Percentiles rank a stretch among this genome's conserved stretches.
Evolutionary conservation across 2,113 vertebrate genomes (phyloP).

Genomic region (Hirundichthys speculiger): DNA sequence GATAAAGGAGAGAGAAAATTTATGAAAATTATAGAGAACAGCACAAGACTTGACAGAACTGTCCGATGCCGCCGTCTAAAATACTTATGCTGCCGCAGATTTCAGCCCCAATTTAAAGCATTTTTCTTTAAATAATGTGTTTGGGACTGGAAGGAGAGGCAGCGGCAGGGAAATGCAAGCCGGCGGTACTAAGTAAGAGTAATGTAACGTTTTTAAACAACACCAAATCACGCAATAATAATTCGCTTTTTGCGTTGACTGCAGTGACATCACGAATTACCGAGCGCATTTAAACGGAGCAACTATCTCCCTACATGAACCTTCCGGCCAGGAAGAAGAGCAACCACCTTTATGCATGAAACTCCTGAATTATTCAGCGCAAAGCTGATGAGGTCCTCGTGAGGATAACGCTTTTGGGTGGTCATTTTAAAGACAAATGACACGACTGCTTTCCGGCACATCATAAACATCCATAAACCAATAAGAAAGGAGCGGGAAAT

Average conservation of each 20-base stretch:
- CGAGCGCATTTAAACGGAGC: slow-evolving; percentile 54
- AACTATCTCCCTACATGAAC: slow-evolving; percentile 60
- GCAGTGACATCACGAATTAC: slow-evolving; percentile 56
- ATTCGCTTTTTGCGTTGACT: slow-evolving; percentile 39
- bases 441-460: slow-evolving; percentile 36
- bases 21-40: slow-evolving; percentile 34
- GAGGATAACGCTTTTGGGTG: slow-evolving; percentile 57
- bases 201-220: slow-evolving; percentile 21
- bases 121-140: slow-evolving; percentile 57
- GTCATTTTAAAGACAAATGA: slow-evolving; percentile 58
- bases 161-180: slow-evolving; percentile 18
- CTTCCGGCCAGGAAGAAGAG: slow-evolving; percentile 65
- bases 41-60: slow-evolving; percentile 43
- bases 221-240: slow-evolving; percentile 14
- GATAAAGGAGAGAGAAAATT: slow-evolving; percentile 9
- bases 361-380: slow-evolving; percentile 70
- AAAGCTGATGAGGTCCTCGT: slow-evolving; percentile 44
- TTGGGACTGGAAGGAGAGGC: slow-evolving; percentile 27
- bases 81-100: slow-evolving; percentile 72
- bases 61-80: slow-evolving; percentile 60
- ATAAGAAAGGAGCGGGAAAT: slow-evolving; percentile 19
- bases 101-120: slow-evolving; percentile 71
- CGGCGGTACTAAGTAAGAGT: background rate
- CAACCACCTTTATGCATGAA: slow-evolving; percentile 65
- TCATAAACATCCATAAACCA: slow-evolving; percentile 34